Percentiles rank a stretch among this genome's conserved stretches.
Evolutionary conservation across 2,888 invertebrate species (phyloP).

Genomic region (Leptinotarsa rubiginosa): DNA sequence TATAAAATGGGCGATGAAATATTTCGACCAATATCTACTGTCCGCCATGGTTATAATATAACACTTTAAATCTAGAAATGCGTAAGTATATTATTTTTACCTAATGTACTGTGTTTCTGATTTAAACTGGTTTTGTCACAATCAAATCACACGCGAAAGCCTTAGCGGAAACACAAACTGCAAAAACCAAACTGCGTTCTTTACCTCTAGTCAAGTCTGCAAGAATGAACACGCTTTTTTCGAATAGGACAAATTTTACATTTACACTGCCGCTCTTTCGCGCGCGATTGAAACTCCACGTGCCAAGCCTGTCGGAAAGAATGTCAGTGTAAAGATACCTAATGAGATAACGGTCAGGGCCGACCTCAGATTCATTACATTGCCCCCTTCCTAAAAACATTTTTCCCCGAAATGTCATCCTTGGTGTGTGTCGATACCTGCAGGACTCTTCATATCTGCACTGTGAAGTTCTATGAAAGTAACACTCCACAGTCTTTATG

Average conservation of each 20-base stretch:
- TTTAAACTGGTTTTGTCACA: background rate
- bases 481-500: too few species aligned
- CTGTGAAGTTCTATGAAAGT: too few species aligned
- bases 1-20: background rate
- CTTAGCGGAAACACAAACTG: background rate
- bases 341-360: too few species aligned
- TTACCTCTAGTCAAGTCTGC: background rate
- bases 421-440: too few species aligned
- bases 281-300: background rate
- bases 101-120: background rate
- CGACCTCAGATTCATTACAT: too few species aligned
- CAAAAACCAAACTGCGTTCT: background rate
- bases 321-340: too few species aligned
- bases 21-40: background rate
- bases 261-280: slow-evolving; percentile 2
- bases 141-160: background rate
- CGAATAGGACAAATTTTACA: background rate
- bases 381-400: too few species aligned
- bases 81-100: background rate
- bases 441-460: too few species aligned
- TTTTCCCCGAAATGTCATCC: too few species aligned
- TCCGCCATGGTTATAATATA: background rate
- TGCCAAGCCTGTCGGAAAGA: too few species aligned
- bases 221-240: background rate
- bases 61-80: background rate